Conservation (phyloP, 2,888 invertebrate genomes). For the Drosophila prolongata region DNA sequence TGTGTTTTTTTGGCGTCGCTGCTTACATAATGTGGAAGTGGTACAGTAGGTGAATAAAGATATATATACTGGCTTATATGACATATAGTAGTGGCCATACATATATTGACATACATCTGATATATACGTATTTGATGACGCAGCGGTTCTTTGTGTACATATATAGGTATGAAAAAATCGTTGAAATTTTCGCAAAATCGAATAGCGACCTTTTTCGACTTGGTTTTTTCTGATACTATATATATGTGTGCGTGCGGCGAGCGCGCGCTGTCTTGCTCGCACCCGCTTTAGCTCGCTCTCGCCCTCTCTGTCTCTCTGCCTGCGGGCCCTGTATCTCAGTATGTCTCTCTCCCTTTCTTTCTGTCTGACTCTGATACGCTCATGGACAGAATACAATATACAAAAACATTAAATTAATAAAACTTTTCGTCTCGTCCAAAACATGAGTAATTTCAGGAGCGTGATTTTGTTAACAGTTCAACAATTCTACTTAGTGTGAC, state of each 20-base stretch:
- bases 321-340: constrained; percentile 77
- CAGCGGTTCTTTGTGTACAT: constrained; percentile 27
- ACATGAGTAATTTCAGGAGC: constrained; percentile 59
- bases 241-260: constrained; percentile 35
- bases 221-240: constrained; percentile 36
- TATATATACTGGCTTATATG: constrained; percentile 63
- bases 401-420: constrained; percentile 79
- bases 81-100: constrained; percentile 35
- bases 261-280: constrained; percentile 36
- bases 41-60: constrained; percentile 75
- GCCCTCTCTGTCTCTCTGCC: constrained; percentile 62
- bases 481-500: constrained; percentile 83
- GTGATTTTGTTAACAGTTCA: constrained; percentile 80
- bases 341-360: constrained; percentile 70
- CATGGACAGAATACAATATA: constrained; percentile 72
- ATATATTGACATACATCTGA: constrained; percentile 35
- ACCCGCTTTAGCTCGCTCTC: constrained; percentile 41
- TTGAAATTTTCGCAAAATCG: constrained; percentile 21
- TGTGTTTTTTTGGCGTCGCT: constrained; percentile 64
- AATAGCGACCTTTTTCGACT: constrained; percentile 4
- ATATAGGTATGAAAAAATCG: constrained; percentile 33
- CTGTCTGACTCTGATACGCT: constrained; percentile 61
- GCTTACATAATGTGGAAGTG: constrained; percentile 74
- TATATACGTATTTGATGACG: constrained; percentile 29
- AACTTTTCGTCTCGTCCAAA: constrained; percentile 71